Conservation (phyloP, 2,888 invertebrate species). For the Thera obeliscata region DNA sequence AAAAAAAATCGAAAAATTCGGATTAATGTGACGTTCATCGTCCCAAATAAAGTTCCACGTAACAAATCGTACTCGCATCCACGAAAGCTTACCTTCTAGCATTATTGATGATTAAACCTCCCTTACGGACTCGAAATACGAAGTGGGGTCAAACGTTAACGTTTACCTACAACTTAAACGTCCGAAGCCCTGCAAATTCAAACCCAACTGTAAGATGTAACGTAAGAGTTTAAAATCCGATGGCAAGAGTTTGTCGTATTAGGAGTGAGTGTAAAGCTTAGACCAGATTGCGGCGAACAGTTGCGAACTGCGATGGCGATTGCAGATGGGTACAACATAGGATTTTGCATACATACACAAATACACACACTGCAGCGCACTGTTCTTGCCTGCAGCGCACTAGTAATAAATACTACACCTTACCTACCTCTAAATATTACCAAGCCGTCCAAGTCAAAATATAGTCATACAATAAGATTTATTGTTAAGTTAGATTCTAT, state of each 20-base stretch:
- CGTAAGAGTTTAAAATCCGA: constrained; percentile 12
- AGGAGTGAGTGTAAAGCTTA: constrained; percentile 54
- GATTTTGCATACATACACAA: no score
- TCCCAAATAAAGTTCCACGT: constrained; percentile 45
- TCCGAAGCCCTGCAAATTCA: constrained; percentile 9
- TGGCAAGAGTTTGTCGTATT: constrained; percentile 12
- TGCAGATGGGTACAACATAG: no score
- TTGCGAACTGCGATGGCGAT: no score
- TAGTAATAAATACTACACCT: no score
- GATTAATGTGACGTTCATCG: constrained; percentile 34
- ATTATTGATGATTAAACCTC: constrained; percentile 82
- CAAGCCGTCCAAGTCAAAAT: no score
- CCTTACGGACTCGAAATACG: constrained; percentile 71
- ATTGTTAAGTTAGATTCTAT: no score
- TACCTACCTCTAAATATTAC: no score
- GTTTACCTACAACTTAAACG: constrained; percentile 58
- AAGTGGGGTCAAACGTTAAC: constrained; percentile 81
- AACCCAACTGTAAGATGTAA: constrained; percentile 26
- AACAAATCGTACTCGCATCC: constrained; percentile 60
- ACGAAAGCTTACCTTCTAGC: constrained; percentile 75
- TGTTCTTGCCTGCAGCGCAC: no score
- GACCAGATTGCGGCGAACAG: no score
- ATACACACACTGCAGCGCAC: no score
- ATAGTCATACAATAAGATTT: no score
- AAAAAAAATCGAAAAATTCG: not conserved